Evolutionary conservation across 2,888 invertebrate genomes (phyloP), one percentile per base, ranked within the genome.

Genomic region (Corbicula japonica): DNA sequence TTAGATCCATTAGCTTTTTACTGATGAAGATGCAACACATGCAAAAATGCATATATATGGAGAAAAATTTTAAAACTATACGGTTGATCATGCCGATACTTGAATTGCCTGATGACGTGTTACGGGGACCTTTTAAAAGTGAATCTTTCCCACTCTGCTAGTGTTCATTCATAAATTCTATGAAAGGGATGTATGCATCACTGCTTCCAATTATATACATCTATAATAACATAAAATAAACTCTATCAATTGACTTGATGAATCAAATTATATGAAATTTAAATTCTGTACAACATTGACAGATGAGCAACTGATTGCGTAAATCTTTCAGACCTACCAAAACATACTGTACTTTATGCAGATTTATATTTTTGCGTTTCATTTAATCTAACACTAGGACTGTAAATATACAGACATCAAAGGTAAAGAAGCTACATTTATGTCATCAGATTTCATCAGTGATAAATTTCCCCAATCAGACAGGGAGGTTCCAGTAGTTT

Each of bases 141-240:
- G n/a, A n/a, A n/a, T n/a, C n/a, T n/a, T 56, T 56, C 68, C 56
- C 56, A 41, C 21, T 30, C 38, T 1, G 18, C 44, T 12, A 56
- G 56, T 28, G 54, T 68, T 68, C 68, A 68, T 68, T 68, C 68
- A 68, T 68, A 68, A 68, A 56, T 56, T 44, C 44, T 56, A 56
- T n/a, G 68, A 15, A 21, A 30, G 56, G 68, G 68, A 68, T 68
- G 21, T 68, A 28, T 21, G 68, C 68, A 30, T 68, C 68, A 68
- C 28, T 46, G 50, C n/a, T 3, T 66, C 18, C 21, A 26, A 66
- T 54, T 26, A 56, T 56, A 35, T 68, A 68, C 68, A 68, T 56
- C 28, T 23, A 18, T 58, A 30, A 35, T 58, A 12, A 52, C 48
- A 34, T 65, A 48, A 56, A 41, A 30, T 46, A 56, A 32, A 26